Evolutionary conservation across 2,888 invertebrate species (phyloP).

Genomic region (Acronicta psi): DNA sequence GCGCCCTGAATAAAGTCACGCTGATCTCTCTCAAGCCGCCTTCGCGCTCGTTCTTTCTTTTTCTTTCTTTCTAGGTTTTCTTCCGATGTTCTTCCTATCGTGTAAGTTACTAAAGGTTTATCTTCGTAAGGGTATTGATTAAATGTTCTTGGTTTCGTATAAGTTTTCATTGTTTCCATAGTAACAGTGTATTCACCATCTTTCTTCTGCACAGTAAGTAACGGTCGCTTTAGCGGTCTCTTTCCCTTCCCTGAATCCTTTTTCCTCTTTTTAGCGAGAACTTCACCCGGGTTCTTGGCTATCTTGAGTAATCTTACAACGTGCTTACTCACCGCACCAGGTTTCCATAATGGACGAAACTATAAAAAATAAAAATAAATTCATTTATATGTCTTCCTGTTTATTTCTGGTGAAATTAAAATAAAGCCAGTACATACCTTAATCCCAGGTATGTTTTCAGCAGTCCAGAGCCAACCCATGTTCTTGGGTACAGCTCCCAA

Average conservation of each 20-base stretch:
- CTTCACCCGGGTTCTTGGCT: conserved; percentile 76
- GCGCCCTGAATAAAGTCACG: conserved; percentile 80
- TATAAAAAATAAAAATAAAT: conserved; percentile 68
- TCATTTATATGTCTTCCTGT: conserved; percentile 42
- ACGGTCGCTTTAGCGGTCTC: conserved; percentile 76
- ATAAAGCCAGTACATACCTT: conserved; percentile 66
- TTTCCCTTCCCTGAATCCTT: conserved; percentile 70
- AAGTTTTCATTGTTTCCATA: conserved; percentile 83
- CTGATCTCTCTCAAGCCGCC: conserved; percentile 78
- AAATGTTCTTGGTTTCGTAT: conserved; percentile 70
- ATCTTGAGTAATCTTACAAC: conserved; percentile 77
- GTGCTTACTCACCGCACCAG: conserved; percentile 82
- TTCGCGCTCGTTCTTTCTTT: conserved; percentile 76
- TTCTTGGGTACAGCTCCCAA: conserved; percentile 75
- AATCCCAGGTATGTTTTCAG: conserved; percentile 78
- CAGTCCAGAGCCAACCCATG: conserved; percentile 87
- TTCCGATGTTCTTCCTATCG: conserved; percentile 81
- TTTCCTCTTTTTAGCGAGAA: conserved; percentile 74
- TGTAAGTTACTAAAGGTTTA: conserved; percentile 77
- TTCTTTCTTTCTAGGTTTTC: conserved; percentile 77
- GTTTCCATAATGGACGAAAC: conserved; percentile 83
- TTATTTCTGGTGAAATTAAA: background rate
- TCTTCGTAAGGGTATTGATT: conserved; percentile 84
- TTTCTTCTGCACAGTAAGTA: conserved; percentile 79
- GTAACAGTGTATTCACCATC: conserved; percentile 82